A percentile compares a stretch with the other conserved stretches of the same genome.
Evolutionary conservation across 2,797 vertebrate genomes (phyloP).

Genomic region (Catostomus latipinnis): DNA sequence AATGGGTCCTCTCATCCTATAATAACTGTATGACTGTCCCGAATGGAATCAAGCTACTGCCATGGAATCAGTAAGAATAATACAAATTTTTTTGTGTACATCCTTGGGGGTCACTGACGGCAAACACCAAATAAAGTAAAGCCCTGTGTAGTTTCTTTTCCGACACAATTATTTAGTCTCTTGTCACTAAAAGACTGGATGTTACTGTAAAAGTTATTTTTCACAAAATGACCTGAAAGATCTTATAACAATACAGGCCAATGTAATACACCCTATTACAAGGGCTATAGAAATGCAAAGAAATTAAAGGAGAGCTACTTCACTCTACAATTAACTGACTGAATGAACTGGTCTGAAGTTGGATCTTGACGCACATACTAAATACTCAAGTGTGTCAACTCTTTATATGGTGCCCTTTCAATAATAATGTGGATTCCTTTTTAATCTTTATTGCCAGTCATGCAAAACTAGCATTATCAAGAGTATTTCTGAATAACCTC

Average conservation of each 20-base stretch:
- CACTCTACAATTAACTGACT: neutral
- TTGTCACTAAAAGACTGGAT: conserved; percentile 1
- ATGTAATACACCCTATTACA: neutral
- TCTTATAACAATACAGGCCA: neutral
- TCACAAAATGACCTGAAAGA: conserved; percentile 8
- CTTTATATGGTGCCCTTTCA: conserved; percentile 28
- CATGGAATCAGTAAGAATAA: conserved; percentile 30
- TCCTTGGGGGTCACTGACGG: conserved; percentile 13
- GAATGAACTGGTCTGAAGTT: neutral
- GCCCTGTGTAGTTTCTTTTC: neutral
- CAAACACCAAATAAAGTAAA: conserved; percentile 11
- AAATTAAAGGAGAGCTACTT: neutral
- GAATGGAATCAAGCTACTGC: conserved; percentile 67
- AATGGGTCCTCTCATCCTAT: conserved; percentile 64
- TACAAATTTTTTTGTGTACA: conserved; percentile 31
- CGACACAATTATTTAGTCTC: conserved; percentile 46
- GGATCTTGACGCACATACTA: conserved; percentile 13
- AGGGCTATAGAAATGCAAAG: neutral
- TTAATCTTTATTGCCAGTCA: conserved; percentile 30
- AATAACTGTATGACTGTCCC: conserved; percentile 53
- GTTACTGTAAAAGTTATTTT: conserved; percentile 9
- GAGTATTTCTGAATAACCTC: conserved; percentile 43
- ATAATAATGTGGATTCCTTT: conserved; percentile 7
- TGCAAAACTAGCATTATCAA: conserved; percentile 50
- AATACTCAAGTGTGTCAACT: neutral